Evolutionary conservation across 2,113 vertebrate genomes (phyloP), one percentile per base, ranked within the genome.

Genomic region (Apodemus speciosus): DNA sequence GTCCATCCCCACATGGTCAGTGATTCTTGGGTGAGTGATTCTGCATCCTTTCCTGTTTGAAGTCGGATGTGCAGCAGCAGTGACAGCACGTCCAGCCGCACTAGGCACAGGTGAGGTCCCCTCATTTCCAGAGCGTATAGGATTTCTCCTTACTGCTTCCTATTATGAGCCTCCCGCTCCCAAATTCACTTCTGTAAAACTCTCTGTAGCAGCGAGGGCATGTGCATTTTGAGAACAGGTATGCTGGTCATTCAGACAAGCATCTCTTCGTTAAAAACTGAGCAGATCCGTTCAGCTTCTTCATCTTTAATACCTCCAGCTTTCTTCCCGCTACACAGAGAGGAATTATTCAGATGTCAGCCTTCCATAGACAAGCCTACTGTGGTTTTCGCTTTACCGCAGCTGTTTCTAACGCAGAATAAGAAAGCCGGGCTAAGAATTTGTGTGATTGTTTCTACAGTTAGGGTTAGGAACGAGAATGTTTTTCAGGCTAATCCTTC

Each of bases 241-340:
- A 35, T 23, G 3, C 32, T 71, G 64, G 66, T 64, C 40, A 73
- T 93, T 95, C 49, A 75, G n/a, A 92, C 46, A 75, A 90, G 49
- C 56, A 43, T 60, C 20, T 49, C 79, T 72, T 60, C 53, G 68
- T 84, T 87, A 84, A 86, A 92, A 89, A 69, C n/a, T 51, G 35
- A 43, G 14, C 7, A 73, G n/a, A 49, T 79, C 18, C 18, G 20
- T 49, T 23, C 18, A 23, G 9, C 85, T 90, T 66, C 18, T 89
- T 85, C 35, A 32, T 94, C 95, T 76, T 51, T 49, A 35, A 3
- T 68, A 38, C 6, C 14, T 43, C 84, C 38, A 71, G 9, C 43
- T 60, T 91, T 81, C 76, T 38, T 30, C 7, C 46, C 16, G 25
- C 35, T 49, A 10, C 46, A 66, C 13, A 13, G 49, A 93, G 9